phyloP scores from a whole-genome alignment of 1,140 invertebrate genomes.

The Muscidifurax raptorellus region DNA sequence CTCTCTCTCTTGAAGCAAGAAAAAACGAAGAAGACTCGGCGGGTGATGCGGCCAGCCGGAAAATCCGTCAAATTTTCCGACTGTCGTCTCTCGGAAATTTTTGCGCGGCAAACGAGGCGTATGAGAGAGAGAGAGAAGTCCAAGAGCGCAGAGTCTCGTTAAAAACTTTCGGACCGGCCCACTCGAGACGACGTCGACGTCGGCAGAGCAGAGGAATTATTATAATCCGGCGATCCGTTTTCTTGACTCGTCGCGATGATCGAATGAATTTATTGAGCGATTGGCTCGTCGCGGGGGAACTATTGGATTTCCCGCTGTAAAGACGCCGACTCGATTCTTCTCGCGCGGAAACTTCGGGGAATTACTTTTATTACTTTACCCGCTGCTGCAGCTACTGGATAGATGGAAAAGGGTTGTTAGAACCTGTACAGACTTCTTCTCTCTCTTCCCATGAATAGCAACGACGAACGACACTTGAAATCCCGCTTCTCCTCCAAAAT shows the following conservation, averaged over 20 bases:
- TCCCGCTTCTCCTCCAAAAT: background rate
- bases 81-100: constrained; percentile 15
- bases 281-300: background rate
- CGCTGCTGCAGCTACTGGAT: background rate
- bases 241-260: constrained; percentile 20
- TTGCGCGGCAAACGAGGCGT: constrained; percentile 25
- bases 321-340: background rate
- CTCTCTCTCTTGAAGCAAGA: background rate
- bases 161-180: constrained; percentile 43
- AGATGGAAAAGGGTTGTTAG: background rate
- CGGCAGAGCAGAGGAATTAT: constrained; percentile 15
- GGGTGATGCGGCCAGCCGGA: background rate
- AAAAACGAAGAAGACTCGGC: background rate
- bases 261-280: constrained; percentile 26
- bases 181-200: constrained; percentile 3
- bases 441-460: background rate
- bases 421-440: too few species aligned
- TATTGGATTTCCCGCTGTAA: constrained; percentile 25
- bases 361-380: background rate
- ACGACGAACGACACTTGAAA: background rate
- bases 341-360: background rate
- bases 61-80: constrained; percentile 32
- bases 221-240: constrained; percentile 40
- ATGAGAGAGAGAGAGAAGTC: background rate
- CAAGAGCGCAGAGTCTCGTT: constrained; percentile 17